Percentiles rank a stretch among this genome's conserved stretches.
These are phyloP conservation scores for Caenorhabditis plicata DNA, from an alignment of 2,888 invertebrate genomes.

Conservation along the genomic window DNA sequence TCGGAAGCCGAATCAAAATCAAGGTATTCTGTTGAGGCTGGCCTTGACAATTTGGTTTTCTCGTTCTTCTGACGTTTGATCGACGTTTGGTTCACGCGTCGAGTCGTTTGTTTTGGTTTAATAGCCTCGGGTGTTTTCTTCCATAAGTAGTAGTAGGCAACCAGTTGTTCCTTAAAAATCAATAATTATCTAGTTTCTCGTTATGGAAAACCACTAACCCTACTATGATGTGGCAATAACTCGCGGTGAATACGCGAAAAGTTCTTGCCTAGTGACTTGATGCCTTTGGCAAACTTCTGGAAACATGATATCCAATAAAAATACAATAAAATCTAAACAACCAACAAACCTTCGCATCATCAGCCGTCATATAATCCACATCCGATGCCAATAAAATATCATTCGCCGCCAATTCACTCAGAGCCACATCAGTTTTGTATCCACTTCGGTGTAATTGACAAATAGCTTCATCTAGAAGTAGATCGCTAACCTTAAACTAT, in stretches of 20 bases:
- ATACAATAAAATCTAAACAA: neutral
- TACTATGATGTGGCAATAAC: conserved; percentile 91
- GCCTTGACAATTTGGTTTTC: conserved; percentile 52
- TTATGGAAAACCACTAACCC: conserved; percentile 70
- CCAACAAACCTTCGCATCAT: conserved; percentile 51
- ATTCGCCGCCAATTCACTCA: conserved; percentile 72
- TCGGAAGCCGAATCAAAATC: conserved; percentile 74
- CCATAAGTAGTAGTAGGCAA: conserved; percentile 98
- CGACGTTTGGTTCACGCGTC: conserved; percentile 25
- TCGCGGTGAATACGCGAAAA: conserved; percentile 96
- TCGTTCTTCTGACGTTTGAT: conserved; percentile 44
- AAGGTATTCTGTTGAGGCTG: conserved; percentile 68
- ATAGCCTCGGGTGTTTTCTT: conserved; percentile 98
- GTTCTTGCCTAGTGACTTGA: conserved; percentile 97
- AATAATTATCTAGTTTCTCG: conserved; percentile 5
- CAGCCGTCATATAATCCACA: conserved; percentile 53
- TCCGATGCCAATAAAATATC: conserved; percentile 50
- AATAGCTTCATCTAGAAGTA: conserved; percentile 57
- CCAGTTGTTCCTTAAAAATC: conserved; percentile 79
- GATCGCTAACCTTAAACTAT: conserved; percentile 51
- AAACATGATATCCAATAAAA: neutral
- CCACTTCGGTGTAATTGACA: conserved; percentile 82
- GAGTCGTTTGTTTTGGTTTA: conserved; percentile 75
- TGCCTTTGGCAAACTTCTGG: conserved; percentile 84
- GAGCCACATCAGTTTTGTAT: conserved; percentile 92